Evolutionary conservation across 92 coral and sea anemone genomes (phyloP).

Genomic region (Parazoanthus darwini): DNA sequence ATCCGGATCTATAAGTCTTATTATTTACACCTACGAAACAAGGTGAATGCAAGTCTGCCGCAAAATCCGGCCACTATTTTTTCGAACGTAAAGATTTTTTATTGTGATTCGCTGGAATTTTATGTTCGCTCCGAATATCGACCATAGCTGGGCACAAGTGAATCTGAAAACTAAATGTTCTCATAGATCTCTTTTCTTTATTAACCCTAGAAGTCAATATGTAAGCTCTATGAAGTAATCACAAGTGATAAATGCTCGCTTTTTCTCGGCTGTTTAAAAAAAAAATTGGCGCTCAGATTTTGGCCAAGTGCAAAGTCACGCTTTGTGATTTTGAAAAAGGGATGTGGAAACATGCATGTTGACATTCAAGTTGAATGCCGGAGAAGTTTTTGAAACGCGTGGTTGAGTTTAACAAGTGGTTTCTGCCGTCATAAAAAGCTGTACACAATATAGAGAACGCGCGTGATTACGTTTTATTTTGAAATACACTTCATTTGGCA

Average conservation of each 20-base stretch:
- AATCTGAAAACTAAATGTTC: too few relatives aligned
- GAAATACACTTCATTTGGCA: not conserved
- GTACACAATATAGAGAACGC: not conserved
- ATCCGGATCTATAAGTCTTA: not conserved
- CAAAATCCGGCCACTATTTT: not conserved
- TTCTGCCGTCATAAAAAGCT: slow-evolving; percentile 11
- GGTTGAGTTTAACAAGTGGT: not conserved
- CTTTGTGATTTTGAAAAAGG: not conserved
- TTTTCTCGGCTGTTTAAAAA: not conserved
- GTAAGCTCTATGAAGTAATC: not conserved
- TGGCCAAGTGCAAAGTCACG: not conserved
- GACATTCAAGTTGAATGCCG: not conserved
- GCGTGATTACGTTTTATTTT: not conserved
- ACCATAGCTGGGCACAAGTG: not conserved
- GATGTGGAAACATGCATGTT: not conserved
- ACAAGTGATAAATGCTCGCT: not conserved
- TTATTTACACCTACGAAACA: not conserved
- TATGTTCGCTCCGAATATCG: not conserved
- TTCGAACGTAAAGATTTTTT: not conserved
- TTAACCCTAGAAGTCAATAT: too few relatives aligned
- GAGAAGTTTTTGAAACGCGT: not conserved
- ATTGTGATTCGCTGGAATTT: too few relatives aligned
- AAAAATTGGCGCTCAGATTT: not conserved
- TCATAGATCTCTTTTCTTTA: too few relatives aligned
- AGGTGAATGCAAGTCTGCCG: not conserved